phyloP scores from a whole-genome alignment of 2,888 invertebrate genomes.

The Lasioglossum vierecki region DNA sequence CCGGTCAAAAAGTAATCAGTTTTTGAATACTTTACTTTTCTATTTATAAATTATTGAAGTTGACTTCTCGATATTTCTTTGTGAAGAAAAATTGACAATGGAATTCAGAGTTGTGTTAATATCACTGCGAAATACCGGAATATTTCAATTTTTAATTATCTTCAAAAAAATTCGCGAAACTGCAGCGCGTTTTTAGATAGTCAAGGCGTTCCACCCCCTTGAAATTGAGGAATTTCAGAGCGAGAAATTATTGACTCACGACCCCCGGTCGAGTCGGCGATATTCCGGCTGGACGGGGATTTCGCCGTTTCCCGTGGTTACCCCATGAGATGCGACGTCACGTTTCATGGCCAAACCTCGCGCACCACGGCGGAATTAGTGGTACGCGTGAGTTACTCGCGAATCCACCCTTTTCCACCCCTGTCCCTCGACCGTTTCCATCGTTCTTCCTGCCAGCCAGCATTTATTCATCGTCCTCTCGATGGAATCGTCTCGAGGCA shows the following conservation, averaged over 20 bases:
- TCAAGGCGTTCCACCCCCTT: conserved; percentile 6
- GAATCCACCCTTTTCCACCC: conserved; percentile 3
- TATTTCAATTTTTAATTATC: background rate
- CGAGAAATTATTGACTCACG: conserved; percentile 36
- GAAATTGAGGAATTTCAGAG: conserved; percentile 29
- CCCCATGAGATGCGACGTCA: conserved; percentile 57
- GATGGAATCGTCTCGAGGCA: conserved; percentile 20
- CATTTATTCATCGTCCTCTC: conserved; percentile 6
- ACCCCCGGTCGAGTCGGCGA: background rate
- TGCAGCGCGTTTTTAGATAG: background rate
- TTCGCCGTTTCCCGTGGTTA: conserved; percentile 39
- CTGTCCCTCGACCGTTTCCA: conserved; percentile 3
- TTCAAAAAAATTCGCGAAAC: background rate
- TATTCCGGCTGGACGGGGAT: conserved; percentile 25
- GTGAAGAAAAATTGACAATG: background rate
- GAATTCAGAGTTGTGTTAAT: background rate
- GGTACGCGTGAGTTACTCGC: conserved; percentile 48
- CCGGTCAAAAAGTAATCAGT: background rate
- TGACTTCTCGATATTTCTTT: background rate
- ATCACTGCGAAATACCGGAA: background rate
- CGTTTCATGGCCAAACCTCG: conserved; percentile 53
- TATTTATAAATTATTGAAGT: background rate
- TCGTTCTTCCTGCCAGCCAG: background rate
- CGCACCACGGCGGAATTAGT: conserved; percentile 56
- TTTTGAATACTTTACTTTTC: background rate